These are phyloP conservation scores for Eudasyphora cyanicolor DNA, from an alignment of 2,888 invertebrate genomes.

Conservation along the genomic window DNA sequence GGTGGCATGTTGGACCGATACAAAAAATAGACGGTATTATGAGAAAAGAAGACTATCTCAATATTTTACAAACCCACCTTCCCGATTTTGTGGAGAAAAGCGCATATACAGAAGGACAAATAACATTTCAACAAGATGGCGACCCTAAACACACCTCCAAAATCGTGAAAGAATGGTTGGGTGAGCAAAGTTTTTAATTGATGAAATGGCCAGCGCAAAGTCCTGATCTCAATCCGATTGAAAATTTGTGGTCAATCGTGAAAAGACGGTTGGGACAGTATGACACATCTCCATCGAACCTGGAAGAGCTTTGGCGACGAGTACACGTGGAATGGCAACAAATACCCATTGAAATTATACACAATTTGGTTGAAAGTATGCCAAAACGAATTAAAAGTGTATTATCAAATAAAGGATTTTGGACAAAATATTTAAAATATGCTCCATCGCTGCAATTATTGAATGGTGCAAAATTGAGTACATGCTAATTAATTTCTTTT, in stretches of 20 bases:
- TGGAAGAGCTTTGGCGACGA: slow-evolving; percentile 16
- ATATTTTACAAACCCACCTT: slow-evolving; percentile 19
- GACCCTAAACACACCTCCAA: slow-evolving; percentile 36
- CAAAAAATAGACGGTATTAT: slow-evolving; percentile 26
- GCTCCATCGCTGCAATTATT: background rate
- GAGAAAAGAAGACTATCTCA: slow-evolving; percentile 22
- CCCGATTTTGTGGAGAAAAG: slow-evolving; percentile 30
- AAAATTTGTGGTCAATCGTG: slow-evolving; percentile 5
- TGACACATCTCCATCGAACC: slow-evolving; percentile 17
- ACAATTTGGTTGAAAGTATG: slow-evolving; percentile 41
- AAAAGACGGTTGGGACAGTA: slow-evolving; percentile 2
- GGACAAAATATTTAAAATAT: slow-evolving; percentile 21
- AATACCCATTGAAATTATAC: slow-evolving; percentile 30
- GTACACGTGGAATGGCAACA: slow-evolving; percentile 1
- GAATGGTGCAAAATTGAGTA: background rate
- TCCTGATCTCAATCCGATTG: slow-evolving; percentile 12
- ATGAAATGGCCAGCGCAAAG: background rate
- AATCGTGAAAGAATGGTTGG: slow-evolving; percentile 23
- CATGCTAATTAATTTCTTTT: background rate
- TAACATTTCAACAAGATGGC: slow-evolving; percentile 33
- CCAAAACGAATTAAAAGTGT: slow-evolving; percentile 30
- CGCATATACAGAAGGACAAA: slow-evolving; percentile 11
- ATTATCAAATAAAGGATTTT: slow-evolving; percentile 30
- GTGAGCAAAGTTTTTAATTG: slow-evolving; percentile 4
- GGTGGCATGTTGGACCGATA: slow-evolving; percentile 39